Evolutionary conservation across 2,113 vertebrate species (phyloP).

Genomic region (Panthera leo): DNA sequence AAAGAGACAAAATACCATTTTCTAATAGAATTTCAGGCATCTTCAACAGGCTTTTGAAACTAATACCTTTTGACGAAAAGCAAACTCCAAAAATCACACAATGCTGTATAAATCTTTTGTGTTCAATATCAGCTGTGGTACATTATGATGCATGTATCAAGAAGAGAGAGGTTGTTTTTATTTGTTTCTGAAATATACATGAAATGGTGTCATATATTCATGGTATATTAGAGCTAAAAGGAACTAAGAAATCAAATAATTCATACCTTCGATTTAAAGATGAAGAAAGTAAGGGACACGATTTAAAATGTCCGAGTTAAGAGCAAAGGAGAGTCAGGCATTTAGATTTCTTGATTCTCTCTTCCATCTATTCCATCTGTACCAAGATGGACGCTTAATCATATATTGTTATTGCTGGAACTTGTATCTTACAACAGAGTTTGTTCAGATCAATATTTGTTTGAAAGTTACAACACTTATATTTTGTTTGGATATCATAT

Average conservation of each 20-base stretch:
- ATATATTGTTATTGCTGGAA: background rate
- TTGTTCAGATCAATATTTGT: constrained; percentile 4
- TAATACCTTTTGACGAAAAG: background rate
- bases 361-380: background rate
- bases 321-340: background rate
- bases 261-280: background rate
- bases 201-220: background rate
- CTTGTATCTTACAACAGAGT: background rate
- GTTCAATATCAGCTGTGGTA: background rate
- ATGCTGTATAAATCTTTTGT: background rate
- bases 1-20: constrained; percentile 11
- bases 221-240: background rate
- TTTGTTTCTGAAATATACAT: background rate
- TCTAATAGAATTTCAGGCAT: background rate
- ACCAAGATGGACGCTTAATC: background rate
- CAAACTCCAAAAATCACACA: background rate
- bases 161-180: background rate
- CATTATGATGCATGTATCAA: background rate
- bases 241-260: background rate
- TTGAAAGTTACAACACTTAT: background rate
- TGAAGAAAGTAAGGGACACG: background rate
- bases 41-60: background rate
- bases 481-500: background rate
- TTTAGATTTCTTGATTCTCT: background rate
- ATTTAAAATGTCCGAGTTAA: background rate